phyloP scores from a whole-genome alignment of 2,797 vertebrate species.

The Sebastes alutus region DNA sequence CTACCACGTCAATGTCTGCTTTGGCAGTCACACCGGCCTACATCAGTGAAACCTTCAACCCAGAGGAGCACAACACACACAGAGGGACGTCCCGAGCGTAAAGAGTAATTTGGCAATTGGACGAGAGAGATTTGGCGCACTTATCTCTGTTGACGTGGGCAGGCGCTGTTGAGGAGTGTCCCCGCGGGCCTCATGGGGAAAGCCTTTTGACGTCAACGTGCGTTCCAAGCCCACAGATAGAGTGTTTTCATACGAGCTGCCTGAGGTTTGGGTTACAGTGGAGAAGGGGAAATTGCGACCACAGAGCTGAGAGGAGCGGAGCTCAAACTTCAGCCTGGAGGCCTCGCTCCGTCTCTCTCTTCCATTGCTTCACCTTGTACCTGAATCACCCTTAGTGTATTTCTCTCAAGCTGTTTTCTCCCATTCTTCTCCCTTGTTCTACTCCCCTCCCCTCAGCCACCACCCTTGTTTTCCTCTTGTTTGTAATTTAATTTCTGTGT shows the following conservation, averaged over 20 bases:
- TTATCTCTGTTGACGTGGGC: conserved; percentile 57
- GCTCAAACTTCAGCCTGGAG: conserved; percentile 47
- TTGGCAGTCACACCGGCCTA: conserved; percentile 2
- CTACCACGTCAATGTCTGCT: conserved; percentile 1
- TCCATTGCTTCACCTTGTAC: neutral
- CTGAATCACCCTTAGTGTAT: conserved; percentile 9
- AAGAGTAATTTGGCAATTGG: conserved; percentile 32
- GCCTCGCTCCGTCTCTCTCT: conserved; percentile 14
- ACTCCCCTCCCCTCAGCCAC: neutral
- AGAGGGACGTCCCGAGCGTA: neutral
- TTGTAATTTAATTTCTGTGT: neutral
- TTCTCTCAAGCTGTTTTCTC: neutral
- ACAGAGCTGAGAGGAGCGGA: conserved; percentile 57
- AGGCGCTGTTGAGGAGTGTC: conserved; percentile 59
- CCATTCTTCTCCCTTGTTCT: neutral
- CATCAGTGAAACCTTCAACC: neutral
- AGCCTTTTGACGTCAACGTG: conserved; percentile 78
- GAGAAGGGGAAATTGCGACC: conserved; percentile 76
- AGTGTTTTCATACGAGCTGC: conserved; percentile 75
- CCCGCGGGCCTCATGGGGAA: conserved; percentile 70
- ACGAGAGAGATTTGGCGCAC: conserved; percentile 28
- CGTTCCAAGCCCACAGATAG: conserved; percentile 57
- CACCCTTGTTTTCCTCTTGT: neutral
- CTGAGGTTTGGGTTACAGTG: conserved; percentile 67
- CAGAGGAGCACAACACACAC: neutral